Percentiles rank a stretch among this genome's conserved stretches.
phyloP scores from a whole-genome alignment of 2,888 invertebrate species.

The Thalpophila matura region DNA sequence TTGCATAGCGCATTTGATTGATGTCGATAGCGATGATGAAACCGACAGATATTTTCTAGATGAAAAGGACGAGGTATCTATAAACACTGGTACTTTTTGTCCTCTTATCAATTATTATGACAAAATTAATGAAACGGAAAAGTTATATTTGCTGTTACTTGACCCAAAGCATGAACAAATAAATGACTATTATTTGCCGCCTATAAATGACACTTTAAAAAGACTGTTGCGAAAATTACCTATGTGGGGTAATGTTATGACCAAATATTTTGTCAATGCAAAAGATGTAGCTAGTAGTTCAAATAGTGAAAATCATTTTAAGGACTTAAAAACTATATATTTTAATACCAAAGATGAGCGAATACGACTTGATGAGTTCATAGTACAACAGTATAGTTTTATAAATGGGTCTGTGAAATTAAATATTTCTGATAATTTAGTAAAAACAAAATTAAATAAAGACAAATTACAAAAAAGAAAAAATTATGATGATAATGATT shows the following conservation, averaged over 20 bases:
- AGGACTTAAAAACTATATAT: slow-evolving; percentile 43
- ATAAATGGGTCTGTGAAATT: slow-evolving; percentile 32
- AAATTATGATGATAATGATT: slow-evolving; percentile 12
- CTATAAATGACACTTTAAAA: slow-evolving; percentile 12
- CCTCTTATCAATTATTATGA: slow-evolving; percentile 4
- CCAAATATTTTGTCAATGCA: slow-evolving; percentile 12
- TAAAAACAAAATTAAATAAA: too few species aligned
- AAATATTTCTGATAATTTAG: too few species aligned
- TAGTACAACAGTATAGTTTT: slow-evolving; percentile 35
- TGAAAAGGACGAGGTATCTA: background rate
- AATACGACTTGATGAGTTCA: slow-evolving; percentile 32
- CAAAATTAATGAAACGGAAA: background rate
- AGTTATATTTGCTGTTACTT: slow-evolving; percentile 7
- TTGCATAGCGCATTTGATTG: too few species aligned
- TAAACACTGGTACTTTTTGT: background rate
- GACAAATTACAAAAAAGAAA: slow-evolving; percentile 9
- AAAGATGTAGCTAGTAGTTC: too few species aligned
- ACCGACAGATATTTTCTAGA: slow-evolving; percentile 1
- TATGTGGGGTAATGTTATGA: slow-evolving; percentile 20
- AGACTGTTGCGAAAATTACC: slow-evolving; percentile 17
- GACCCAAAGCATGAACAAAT: slow-evolving; percentile 4
- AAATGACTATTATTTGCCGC: slow-evolving; percentile 1
- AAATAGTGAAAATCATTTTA: slow-evolving; percentile 43
- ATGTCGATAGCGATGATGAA: background rate
- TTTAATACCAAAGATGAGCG: slow-evolving; percentile 34